These are phyloP conservation scores for Temnopleurus reevesii DNA, from an alignment of 53 echinoderm and acorn worm species.

Conservation along the genomic window DNA sequence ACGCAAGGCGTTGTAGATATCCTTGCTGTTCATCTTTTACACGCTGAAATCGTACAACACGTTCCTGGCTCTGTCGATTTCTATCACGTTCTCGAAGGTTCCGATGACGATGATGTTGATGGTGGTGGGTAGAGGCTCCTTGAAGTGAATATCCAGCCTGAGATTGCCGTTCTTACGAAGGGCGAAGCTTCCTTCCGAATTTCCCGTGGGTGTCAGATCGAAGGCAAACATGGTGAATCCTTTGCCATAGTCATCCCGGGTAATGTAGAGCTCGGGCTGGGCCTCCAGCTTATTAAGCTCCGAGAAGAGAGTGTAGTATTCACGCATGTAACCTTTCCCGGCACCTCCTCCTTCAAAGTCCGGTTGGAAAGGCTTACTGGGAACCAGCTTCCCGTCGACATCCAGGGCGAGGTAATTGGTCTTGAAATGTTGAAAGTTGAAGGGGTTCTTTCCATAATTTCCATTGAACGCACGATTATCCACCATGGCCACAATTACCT, in stretches of 20 bases:
- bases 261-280: conserved; percentile 1
- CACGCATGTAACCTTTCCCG: not conserved
- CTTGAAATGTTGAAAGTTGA: conserved; percentile 9
- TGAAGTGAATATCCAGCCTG: conserved; percentile 34
- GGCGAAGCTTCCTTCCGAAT: not conserved
- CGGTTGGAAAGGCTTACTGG: conserved; percentile 28
- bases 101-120: conserved; percentile 40
- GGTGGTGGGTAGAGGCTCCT: not conserved
- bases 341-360: conserved; percentile 4
- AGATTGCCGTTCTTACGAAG: conserved; percentile 29
- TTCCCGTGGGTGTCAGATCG: conserved; percentile 1
- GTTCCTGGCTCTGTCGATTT: conserved; percentile 58
- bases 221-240: conserved; percentile 43
- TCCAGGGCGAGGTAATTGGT: conserved; percentile 46
- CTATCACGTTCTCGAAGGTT: conserved; percentile 57
- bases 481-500: not conserved
- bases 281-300: not conserved
- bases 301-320: not conserved
- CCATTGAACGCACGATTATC: conserved; percentile 2
- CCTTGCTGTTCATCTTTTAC: no score
- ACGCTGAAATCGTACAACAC: conserved; percentile 35
- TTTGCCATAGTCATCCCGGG: conserved; percentile 28
- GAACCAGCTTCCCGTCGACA: conserved; percentile 25
- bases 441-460: conserved; percentile 1
- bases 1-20: no score